Base-by-base conservation (phyloP, 2,113 vertebrate species). In the Sander lucioperca region DNA sequence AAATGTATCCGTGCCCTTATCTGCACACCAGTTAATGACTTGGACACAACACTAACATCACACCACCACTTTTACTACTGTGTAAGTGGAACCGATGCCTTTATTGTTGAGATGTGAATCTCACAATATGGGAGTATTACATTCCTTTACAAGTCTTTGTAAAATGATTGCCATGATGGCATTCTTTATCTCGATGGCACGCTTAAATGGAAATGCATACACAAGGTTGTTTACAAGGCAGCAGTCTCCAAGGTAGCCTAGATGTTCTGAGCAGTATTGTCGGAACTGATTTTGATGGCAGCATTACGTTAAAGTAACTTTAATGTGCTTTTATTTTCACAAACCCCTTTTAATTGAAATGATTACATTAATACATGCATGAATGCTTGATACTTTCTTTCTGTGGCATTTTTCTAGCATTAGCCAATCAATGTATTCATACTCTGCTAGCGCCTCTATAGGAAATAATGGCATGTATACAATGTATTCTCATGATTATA, bases 1-100 rank as follows among this genome's bases (percentile, higher is more conserved):
- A 57, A 90, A 87, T 57, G 47, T 64, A 51, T 69, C 51, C 12
- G 33, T 68, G 58, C 67, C 51, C 25, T 77, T 74, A 77, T 82
- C 69, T 72, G 45, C 30, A 73, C 72, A 62, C 11, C 65, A 87
- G 53, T 11, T 43, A 43, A 43, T 43, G 39, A 43, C 39, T 11
- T 43, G 9, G 39, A 43, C 39, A 43, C 59, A 86, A 58, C 45
- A 36, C 23, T 2, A 8, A 64, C 62, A 67, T 43, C 19, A 59
- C 6, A 43, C 43, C 16, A 12, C 7, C 5, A 1, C 63, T 82
- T 72, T 56, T 10, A 70, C 58, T 70, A 5, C 61, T 54, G 74
- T 73, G 66, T 27, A 25, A 16, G 36, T 58, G 36, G 61, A 74
- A 57, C 50, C 9, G 7, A 77, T 53, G 67, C 11, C 11, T 78